Evolutionary conservation across 2,797 vertebrate species (phyloP).

Genomic region (Hyperoplus lanceolatus): DNA sequence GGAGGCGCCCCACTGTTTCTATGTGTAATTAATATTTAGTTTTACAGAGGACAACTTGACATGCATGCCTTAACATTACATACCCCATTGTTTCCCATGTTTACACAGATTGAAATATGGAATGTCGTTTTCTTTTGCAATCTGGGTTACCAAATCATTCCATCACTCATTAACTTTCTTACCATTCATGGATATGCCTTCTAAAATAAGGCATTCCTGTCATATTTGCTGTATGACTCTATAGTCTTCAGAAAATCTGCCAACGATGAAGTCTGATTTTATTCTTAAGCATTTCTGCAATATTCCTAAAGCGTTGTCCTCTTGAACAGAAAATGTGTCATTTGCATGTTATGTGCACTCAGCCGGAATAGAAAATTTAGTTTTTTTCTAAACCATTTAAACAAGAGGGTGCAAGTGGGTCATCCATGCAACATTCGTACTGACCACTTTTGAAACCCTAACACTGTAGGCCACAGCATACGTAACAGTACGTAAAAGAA

Average conservation of each 20-base stretch:
- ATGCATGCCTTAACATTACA: neutral
- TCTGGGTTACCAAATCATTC: neutral
- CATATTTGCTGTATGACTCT: neutral
- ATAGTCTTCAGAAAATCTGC: neutral
- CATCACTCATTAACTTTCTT: neutral
- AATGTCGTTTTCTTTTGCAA: neutral
- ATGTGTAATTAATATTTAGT: constrained; percentile 6
- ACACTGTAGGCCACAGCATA: neutral
- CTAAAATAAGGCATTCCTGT: neutral
- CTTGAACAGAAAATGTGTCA: neutral
- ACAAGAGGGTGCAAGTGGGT: constrained; percentile 2
- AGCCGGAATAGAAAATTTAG: neutral
- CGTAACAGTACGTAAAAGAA: neutral
- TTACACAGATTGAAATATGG: neutral
- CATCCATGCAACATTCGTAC: neutral
- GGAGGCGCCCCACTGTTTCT: neutral
- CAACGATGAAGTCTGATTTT: constrained; percentile 1
- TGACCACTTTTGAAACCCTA: neutral
- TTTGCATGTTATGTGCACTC: neutral
- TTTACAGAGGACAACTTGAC: constrained; percentile 11
- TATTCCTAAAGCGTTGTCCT: neutral
- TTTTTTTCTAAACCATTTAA: neutral
- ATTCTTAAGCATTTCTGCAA: neutral
- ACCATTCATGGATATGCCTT: neutral
- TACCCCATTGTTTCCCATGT: neutral